A percentile compares a stretch with the other conserved stretches of the same genome.
Conservation (phyloP, 2,797 vertebrate species). For the Nyctalus aviator region DNA sequence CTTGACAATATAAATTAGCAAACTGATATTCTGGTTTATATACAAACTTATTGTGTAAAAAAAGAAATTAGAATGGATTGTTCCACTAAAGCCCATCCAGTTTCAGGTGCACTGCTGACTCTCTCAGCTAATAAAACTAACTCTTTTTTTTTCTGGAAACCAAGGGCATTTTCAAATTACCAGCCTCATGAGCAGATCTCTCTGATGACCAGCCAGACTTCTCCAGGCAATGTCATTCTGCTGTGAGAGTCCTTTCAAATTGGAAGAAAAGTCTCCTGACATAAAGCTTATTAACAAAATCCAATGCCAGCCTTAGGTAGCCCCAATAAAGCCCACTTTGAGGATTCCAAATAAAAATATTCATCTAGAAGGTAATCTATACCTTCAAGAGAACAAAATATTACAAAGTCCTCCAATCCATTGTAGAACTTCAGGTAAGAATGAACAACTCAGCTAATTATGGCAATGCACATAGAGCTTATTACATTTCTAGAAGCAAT, state of each 20-base stretch:
- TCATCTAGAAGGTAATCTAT: background rate
- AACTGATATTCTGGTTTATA: background rate
- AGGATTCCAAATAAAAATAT: background rate
- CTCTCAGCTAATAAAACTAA: background rate
- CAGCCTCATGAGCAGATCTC: background rate
- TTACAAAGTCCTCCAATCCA: background rate
- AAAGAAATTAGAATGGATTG: background rate
- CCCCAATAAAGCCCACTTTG: background rate
- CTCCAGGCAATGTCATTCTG: slow-evolving; percentile 11
- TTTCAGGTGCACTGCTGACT: background rate
- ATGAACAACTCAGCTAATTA: background rate
- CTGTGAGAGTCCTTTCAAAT: slow-evolving; percentile 13
- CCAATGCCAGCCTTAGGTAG: background rate
- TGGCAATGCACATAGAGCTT: background rate
- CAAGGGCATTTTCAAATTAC: slow-evolving; percentile 45
- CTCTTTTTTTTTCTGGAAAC: slow-evolving; percentile 15
- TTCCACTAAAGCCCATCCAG: background rate
- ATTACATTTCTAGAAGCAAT: background rate
- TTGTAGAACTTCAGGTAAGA: background rate
- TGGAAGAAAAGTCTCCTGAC: background rate
- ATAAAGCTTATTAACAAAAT: background rate
- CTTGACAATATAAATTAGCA: background rate
- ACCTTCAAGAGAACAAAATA: background rate
- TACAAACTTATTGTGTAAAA: background rate
- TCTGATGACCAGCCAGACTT: slow-evolving; percentile 30